These are phyloP conservation scores for Pyrrhosoma nymphula DNA, from an alignment of 2,888 invertebrate genomes.

Conservation along the genomic window DNA sequence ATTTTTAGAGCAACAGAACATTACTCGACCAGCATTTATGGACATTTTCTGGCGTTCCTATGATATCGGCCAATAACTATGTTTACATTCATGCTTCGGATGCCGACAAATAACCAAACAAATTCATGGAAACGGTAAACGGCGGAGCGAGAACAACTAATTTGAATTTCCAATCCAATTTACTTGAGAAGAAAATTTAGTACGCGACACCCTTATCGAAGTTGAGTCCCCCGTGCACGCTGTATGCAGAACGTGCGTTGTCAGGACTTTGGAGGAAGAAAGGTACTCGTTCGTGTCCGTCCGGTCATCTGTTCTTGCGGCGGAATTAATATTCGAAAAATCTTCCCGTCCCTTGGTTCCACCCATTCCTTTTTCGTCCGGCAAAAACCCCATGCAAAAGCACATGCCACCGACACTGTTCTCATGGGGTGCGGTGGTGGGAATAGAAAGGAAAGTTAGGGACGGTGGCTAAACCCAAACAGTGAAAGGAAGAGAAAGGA, in stretches of 20 bases:
- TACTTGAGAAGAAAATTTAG: background rate
- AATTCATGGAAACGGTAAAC: background rate
- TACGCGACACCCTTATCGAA: background rate
- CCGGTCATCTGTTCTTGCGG: background rate
- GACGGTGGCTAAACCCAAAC: constrained; percentile 15
- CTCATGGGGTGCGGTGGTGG: background rate
- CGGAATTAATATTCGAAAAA: background rate
- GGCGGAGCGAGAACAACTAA: background rate
- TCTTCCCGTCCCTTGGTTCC: background rate
- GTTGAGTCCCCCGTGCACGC: background rate
- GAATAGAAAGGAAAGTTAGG: background rate
- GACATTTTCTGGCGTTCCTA: background rate
- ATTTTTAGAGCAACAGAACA: background rate
- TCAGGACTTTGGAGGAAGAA: background rate
- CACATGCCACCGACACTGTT: background rate
- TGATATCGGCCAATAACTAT: background rate
- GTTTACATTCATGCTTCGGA: background rate
- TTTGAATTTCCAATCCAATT: constrained; percentile 24
- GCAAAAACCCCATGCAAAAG: background rate
- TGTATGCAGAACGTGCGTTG: background rate
- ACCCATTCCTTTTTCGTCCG: background rate
- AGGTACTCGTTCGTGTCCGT: background rate
- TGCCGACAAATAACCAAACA: background rate
- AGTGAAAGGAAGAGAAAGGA: constrained; percentile 16
- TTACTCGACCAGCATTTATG: background rate